Evolutionary conservation across 92 coral and sea anemone species (phyloP).

Genomic region (Heteractis magnifica): DNA sequence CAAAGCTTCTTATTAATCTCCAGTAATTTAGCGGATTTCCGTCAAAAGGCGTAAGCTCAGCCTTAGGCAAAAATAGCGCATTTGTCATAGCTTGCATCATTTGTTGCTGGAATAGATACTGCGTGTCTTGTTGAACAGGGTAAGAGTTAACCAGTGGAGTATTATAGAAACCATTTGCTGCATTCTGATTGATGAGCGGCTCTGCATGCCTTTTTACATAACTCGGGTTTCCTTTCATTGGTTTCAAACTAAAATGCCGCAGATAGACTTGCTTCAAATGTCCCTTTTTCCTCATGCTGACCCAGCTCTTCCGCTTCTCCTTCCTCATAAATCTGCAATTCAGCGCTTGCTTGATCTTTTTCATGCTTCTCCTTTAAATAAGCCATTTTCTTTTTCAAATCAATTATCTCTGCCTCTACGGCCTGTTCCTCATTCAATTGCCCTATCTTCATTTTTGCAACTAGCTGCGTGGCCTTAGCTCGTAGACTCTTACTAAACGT

Average conservation of each 20-base stretch:
- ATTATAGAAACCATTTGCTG: not conserved
- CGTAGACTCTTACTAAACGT: no score
- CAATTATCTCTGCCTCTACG: not conserved
- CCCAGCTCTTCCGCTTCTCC: not conserved
- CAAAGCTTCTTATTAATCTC: constrained; percentile 24
- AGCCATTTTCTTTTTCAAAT: not conserved
- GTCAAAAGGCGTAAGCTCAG: constrained; percentile 7
- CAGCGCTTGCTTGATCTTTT: not conserved
- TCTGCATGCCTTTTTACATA: not conserved
- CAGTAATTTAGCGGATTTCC: constrained; percentile 25
- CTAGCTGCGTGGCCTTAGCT: not conserved
- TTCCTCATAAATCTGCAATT: not conserved
- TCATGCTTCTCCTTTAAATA: not conserved
- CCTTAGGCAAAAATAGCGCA: constrained; percentile 27
- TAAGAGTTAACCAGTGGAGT: not conserved
- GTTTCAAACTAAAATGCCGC: not conserved
- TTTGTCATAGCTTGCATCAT: constrained; percentile 2
- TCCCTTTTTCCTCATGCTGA: not conserved
- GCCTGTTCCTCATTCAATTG: not conserved
- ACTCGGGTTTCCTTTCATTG: not conserved
- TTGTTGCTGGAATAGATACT: not conserved
- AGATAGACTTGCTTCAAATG: not conserved
- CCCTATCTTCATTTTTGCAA: not conserved
- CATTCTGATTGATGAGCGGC: not conserved
- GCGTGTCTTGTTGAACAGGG: not conserved